phyloP scores from a whole-genome alignment of 2,113 vertebrate genomes.

The Hippocampus mohnikei region DNA sequence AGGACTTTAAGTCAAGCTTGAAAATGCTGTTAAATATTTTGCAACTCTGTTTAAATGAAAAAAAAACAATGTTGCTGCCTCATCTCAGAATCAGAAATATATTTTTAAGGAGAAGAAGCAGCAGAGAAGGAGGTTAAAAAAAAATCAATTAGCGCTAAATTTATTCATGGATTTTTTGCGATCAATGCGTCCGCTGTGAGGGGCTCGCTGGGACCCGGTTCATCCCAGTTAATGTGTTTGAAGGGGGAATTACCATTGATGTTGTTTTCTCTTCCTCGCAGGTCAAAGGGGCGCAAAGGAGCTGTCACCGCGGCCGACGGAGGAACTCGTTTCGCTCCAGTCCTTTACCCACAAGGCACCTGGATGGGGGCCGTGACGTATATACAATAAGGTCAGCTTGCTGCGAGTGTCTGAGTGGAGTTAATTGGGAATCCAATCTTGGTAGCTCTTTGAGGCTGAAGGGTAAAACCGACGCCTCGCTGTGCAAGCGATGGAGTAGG shows the following conservation, averaged over 20 bases:
- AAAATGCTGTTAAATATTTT: constrained; percentile 22
- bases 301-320: constrained; percentile 78
- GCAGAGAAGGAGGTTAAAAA: constrained; percentile 36
- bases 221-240: constrained; percentile 99
- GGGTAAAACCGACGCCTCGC: too few species aligned
- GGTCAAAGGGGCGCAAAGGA: constrained; percentile 89
- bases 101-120: constrained; percentile 72
- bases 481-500: too few species aligned
- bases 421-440: constrained; percentile 67
- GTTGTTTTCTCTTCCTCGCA: constrained; percentile 91
- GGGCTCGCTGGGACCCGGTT: constrained; percentile 95
- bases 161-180: constrained; percentile 99
- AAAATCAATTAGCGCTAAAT: constrained; percentile 99
- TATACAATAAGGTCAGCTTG: constrained; percentile 75
- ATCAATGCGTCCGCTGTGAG: constrained; percentile 99
- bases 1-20: neutral
- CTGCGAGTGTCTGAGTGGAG: constrained; percentile 44
- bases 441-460: constrained; percentile 23
- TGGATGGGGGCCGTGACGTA: constrained; percentile 76
- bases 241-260: constrained; percentile 99
- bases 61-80: constrained; percentile 78
- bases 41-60: constrained; percentile 41
- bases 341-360: constrained; percentile 80
- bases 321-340: constrained; percentile 50
- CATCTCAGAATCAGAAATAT: constrained; percentile 95